A percentile compares a stretch with the other conserved stretches of the same genome.
phyloP scores from a whole-genome alignment of 2,888 invertebrate genomes.

The Ferrisia virgata region DNA sequence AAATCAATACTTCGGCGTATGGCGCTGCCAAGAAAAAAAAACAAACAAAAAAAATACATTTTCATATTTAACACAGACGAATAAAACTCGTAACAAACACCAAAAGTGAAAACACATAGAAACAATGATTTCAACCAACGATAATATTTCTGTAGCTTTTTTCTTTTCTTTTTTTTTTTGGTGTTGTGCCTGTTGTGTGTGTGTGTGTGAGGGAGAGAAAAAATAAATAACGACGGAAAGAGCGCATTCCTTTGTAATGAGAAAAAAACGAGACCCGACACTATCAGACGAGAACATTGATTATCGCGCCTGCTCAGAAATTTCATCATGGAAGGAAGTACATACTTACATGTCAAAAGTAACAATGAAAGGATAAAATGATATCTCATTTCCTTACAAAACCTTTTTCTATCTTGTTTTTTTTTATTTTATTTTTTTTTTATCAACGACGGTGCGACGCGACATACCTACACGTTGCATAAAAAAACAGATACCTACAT shows the following conservation, averaged over 20 bases:
- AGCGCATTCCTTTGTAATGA: constrained; percentile 15
- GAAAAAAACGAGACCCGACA: not conserved
- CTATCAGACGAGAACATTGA: no score
- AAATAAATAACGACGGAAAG: not conserved
- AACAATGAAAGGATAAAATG: not conserved
- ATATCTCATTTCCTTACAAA: not conserved
- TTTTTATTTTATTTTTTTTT: not conserved
- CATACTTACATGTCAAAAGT: not conserved
- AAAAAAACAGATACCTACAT: not conserved
- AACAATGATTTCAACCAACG: not conserved
- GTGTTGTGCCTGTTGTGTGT: no score
- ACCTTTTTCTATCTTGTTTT: not conserved
- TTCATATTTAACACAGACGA: not conserved
- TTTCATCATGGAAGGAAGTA: not conserved
- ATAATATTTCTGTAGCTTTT: constrained; percentile 3
- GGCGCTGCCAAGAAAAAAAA: not conserved
- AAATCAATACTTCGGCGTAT: not conserved
- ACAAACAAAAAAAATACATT: not conserved
- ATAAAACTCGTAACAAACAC: not conserved
- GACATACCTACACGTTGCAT: not conserved
- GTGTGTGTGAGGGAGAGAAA: no score
- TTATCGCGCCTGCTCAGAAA: not conserved
- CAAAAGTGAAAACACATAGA: not conserved
- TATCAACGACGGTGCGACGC: not conserved
- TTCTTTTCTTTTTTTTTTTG: constrained; percentile 26